These are phyloP conservation scores for Ptilonorhynchus violaceus DNA, from an alignment of 2,113 vertebrate species.

Conservation along the genomic window DNA sequence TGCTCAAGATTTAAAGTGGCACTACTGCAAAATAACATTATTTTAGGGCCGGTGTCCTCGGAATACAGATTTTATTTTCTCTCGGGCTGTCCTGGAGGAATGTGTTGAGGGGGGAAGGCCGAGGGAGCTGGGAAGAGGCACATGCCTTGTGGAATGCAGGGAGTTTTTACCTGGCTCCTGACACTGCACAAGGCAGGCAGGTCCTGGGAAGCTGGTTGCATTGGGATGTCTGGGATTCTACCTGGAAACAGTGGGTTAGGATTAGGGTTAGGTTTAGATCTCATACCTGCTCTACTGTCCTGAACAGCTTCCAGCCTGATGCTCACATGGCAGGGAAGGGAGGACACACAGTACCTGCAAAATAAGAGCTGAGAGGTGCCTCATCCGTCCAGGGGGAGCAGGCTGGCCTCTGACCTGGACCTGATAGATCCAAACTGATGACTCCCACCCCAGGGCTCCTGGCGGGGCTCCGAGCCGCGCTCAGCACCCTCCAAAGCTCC, in stretches of 20 bases:
- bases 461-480: rapidly evolving
- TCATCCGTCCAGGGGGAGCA: no score
- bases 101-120: rapidly evolving
- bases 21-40: conserved; percentile 18
- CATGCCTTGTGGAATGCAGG: neutral
- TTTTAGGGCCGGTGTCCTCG: neutral
- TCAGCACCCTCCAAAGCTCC: neutral
- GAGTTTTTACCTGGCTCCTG: neutral
- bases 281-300: neutral
- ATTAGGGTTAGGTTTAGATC: neutral
- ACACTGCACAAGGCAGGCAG: no score
- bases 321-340: rapidly evolving
- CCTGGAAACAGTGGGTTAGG: neutral
- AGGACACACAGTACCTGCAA: rapidly evolving
- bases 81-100: neutral
- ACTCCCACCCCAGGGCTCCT: neutral
- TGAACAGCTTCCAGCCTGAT: rapidly evolving
- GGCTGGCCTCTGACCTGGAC: rapidly evolving
- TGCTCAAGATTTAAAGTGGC: conserved; percentile 58
- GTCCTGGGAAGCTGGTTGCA: neutral
- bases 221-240: neutral
- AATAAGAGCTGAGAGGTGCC: neutral
- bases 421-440: neutral
- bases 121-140: neutral
- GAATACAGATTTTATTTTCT: neutral